Conservation (phyloP, 2,888 invertebrate genomes). For the Incurvaria masculella region DNA sequence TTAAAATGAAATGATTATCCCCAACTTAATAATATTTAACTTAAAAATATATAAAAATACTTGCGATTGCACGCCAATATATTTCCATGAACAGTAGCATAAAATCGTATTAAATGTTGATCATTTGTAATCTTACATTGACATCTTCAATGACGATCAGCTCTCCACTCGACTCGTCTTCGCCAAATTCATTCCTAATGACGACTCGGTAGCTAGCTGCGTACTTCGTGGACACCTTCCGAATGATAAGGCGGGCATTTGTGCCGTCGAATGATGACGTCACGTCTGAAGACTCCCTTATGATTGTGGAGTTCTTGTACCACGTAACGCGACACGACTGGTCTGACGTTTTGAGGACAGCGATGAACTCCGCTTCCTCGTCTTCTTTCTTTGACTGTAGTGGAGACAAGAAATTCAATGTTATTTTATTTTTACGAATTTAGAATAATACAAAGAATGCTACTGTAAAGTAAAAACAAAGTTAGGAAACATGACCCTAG, state of each 20-base stretch:
- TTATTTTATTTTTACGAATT: no score
- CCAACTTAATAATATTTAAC: background rate
- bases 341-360: slow-evolving; percentile 70
- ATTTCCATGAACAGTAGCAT: no score
- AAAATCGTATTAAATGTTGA: no score
- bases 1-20: background rate
- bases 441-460: no score
- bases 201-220: slow-evolving; percentile 81
- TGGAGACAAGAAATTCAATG: no score
- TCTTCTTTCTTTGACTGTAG: slow-evolving; percentile 48
- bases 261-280: slow-evolving; percentile 82
- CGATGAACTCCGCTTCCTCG: slow-evolving; percentile 75
- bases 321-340: slow-evolving; percentile 79
- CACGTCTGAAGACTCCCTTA: slow-evolving; percentile 73
- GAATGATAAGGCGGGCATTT: slow-evolving; percentile 74
- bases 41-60: background rate
- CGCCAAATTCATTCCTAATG: slow-evolving; percentile 88
- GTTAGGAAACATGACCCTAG: no score
- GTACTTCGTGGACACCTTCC: slow-evolving; percentile 71
- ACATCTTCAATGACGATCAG: slow-evolving; percentile 71
- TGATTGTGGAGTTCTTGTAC: slow-evolving; percentile 78
- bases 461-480: no score
- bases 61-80: background rate
- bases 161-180: slow-evolving; percentile 83
- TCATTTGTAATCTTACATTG: no score